Percentiles rank a stretch among this genome's conserved stretches.
Evolutionary conservation across 2,888 invertebrate species (phyloP).

Genomic region (Latrodectus hesperus): DNA sequence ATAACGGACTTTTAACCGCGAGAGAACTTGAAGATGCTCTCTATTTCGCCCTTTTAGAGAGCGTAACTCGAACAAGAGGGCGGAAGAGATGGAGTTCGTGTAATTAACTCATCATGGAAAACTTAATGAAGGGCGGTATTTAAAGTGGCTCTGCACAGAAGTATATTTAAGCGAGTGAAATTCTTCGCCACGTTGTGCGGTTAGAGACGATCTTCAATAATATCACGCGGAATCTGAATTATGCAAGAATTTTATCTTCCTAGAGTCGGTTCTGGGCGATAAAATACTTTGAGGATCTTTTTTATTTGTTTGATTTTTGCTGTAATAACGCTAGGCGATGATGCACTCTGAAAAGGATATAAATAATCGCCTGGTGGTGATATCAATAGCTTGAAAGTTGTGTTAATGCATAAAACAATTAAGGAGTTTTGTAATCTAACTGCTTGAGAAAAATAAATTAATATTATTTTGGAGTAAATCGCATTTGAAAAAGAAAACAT

Average conservation of each 20-base stretch:
- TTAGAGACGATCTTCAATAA: background rate
- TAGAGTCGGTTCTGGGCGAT: no score
- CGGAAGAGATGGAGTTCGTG: conserved; percentile 11
- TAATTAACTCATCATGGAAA: conserved; percentile 49
- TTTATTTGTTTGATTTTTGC: no score
- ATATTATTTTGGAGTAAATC: no score
- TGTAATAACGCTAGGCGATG: no score
- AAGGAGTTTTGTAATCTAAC: no score
- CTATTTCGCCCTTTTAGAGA: background rate
- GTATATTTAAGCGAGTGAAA: background rate
- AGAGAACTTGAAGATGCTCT: conserved; percentile 3
- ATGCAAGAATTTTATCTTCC: conserved; percentile 3
- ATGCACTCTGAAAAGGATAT: no score
- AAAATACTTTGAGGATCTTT: no score
- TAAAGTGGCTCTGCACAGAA: conserved; percentile 28
- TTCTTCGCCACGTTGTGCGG: background rate
- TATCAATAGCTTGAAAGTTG: no score
- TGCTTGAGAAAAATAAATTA: no score
- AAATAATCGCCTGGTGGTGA: no score
- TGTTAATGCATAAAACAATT: no score
- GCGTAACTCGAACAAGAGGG: background rate
- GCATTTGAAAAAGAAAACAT: no score
- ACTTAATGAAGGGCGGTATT: conserved; percentile 37
- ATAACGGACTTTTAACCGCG: background rate
- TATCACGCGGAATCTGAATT: background rate